Evolutionary conservation across 2,113 vertebrate species (phyloP), one percentile per base, ranked within the genome.

Genomic region (Serranochromis macrocephalus): DNA sequence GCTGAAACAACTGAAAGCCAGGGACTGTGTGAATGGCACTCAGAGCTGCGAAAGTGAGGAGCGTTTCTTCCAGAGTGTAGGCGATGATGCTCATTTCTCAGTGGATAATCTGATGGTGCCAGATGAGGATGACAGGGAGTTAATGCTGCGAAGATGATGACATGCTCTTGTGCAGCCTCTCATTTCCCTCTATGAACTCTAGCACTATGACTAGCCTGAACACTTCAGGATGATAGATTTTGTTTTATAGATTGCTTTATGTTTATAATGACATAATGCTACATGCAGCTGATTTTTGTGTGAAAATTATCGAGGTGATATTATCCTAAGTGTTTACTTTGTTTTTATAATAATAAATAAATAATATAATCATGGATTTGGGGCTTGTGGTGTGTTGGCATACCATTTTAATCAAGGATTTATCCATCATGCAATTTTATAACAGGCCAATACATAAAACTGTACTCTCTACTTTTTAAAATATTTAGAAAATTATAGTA

Each of bases 1-100:
- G 61, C n/a, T 90, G 17, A 2, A 42, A 2, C 90, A 89, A 45
- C 21, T 89, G 80, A 85, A 82, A 83, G 17, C 26, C 75, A 81
- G 10, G 5, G 87, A 91, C 89, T 95, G 94, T 68, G 85, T 90
- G 54, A 91, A 94, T 5, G 92, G 90, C 4, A 93, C 87, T 1
- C 85, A 94, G 85, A 95, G 89, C 91, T 95, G 95, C 51, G 95
- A 95, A 38, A 96, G 94, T n/a, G 94, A 96, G 4, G 94, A 96
- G 81, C 73, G 94, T 26, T 88, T 95, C 51, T 91, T 94, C 87
- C 90, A 95, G 85, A 90, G 87, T 14, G 90, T 96, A 33, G 95
- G 95, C 47, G 95, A 96, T 38, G 95, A 96, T 10, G 90, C 58
- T 31, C 91, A 95, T 24, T 58, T 85, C 75, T 79, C 92, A 4